Percentiles rank a stretch among this genome's conserved stretches.
Conservation (phyloP, 2,888 invertebrate species). For the Spisula solida region DNA sequence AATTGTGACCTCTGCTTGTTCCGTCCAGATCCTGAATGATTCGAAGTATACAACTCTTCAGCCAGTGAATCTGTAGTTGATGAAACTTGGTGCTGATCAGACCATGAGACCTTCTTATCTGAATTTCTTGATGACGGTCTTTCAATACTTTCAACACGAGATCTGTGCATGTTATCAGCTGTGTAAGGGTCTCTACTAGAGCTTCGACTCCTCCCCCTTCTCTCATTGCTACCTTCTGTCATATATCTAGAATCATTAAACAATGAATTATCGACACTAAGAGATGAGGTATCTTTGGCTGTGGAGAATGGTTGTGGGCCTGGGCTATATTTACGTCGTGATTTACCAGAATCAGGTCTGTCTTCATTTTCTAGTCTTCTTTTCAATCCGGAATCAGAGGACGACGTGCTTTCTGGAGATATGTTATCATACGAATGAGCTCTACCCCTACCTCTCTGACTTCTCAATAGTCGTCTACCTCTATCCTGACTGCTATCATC, state of each 20-base stretch:
- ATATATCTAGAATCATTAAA: slow-evolving; percentile 27
- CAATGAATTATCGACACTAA: background rate
- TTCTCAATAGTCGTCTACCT: slow-evolving; percentile 51
- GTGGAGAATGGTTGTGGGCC: background rate
- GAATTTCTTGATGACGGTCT: slow-evolving; percentile 37
- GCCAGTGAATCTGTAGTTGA: slow-evolving; percentile 53
- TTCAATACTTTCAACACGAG: slow-evolving; percentile 32
- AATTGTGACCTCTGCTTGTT: background rate
- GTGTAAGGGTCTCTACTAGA: slow-evolving; percentile 7
- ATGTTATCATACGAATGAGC: slow-evolving; percentile 54
- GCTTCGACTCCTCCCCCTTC: slow-evolving; percentile 50
- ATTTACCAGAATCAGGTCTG: slow-evolving; percentile 44
- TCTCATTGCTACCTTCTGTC: slow-evolving; percentile 39
- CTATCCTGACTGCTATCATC: slow-evolving; percentile 34
- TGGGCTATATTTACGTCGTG: slow-evolving; percentile 44
- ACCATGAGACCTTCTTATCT: slow-evolving; percentile 62
- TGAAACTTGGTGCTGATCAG: slow-evolving; percentile 63
- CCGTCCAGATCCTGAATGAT: background rate
- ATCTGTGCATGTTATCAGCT: background rate
- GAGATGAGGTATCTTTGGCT: background rate
- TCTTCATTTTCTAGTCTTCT: slow-evolving; percentile 60
- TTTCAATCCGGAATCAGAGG: slow-evolving; percentile 64
- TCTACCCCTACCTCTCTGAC: slow-evolving; percentile 34
- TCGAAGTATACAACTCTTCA: background rate
- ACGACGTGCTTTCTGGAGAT: slow-evolving; percentile 67